Base-by-base conservation (phyloP, 1,140 invertebrate genomes). In the Phocides pigmalion region DNA sequence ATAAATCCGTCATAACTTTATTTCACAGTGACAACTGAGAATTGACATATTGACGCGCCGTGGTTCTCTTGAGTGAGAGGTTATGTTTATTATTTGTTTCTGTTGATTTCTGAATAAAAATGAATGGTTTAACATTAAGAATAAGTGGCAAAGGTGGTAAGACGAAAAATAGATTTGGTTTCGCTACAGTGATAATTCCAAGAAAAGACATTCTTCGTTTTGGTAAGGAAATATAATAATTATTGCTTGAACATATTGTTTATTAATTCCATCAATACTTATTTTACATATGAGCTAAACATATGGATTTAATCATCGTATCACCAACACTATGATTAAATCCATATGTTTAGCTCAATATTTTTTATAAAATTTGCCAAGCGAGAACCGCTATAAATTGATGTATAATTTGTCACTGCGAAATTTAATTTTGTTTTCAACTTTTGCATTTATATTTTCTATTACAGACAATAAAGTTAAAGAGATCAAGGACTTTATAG, bases 61-160 rank as follows among this genome's bases (percentile, higher is more conserved):
- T n/a, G 20, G 20, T 22, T 2, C 5, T 22, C 5, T 2, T 22
- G 20, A 5, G 2, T 28, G 25, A 8, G 6, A 32, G 28, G 28
- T 32, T 32, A 32, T 32, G 2, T 32, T 32, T 32, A 11, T 44
- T 61, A 59, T 17, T 37, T 53, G 25, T 54, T 15, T 42, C 25
- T 35, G 17, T 32, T 58, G 46, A 4, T 15, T 37, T 50, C 22
- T 22, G 4, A 6, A 11, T 4, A 25, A 76, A 50, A 32, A 84
- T 84, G 82, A 84, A 82, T 67, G 71, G 75, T 5, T 68, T 81
- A 66, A 65, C 75, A 0, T 63, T 89, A 37, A 81, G 84, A 67
- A 81, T 86, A 35, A 79, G 62, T 47, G 73, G 74, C 41, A 71
- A 70, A 28, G 74, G 75, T 3, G 61, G 64, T 9, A 84, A 81